Evolutionary conservation across 2,113 vertebrate genomes (phyloP).

Genomic region (Callochromis pleurospilus): DNA sequence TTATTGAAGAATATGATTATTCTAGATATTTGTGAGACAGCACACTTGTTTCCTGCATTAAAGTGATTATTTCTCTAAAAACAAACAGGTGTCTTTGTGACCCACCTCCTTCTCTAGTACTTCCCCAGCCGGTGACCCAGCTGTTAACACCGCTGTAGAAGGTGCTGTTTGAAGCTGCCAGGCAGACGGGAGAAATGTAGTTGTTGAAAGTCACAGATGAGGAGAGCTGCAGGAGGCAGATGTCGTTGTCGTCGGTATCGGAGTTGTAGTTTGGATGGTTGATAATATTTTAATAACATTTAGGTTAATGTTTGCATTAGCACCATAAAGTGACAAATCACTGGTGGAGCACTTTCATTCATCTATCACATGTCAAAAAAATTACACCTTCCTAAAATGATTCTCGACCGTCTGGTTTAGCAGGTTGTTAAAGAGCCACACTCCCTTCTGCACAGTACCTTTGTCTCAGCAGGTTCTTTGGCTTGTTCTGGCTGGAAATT

Average conservation of each 20-base stretch:
- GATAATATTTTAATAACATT: neutral
- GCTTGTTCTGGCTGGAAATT: neutral
- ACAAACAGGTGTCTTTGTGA: fast-evolving
- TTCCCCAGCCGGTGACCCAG: neutral
- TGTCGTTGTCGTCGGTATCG: fast-evolving
- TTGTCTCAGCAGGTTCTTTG: neutral
- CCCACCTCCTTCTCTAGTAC: fast-evolving
- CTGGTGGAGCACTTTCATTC: neutral
- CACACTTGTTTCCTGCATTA: neutral
- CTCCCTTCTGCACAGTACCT: neutral
- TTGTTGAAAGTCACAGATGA: fast-evolving
- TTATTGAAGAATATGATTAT: neutral
- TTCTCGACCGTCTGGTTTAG: neutral
- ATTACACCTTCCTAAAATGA: neutral
- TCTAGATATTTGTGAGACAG: neutral
- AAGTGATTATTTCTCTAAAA: neutral
- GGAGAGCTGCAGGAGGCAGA: neutral
- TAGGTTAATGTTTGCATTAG: neutral
- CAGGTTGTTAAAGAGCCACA: neutral
- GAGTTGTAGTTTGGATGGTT: neutral
- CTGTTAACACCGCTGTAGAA: neutral
- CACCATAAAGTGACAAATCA: neutral
- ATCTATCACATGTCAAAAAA: neutral
- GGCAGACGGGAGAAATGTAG: neutral
- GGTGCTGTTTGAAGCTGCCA: fast-evolving